Evolutionary conservation across 2,888 invertebrate genomes (phyloP).

Genomic region (Ichneumon xanthorius): DNA sequence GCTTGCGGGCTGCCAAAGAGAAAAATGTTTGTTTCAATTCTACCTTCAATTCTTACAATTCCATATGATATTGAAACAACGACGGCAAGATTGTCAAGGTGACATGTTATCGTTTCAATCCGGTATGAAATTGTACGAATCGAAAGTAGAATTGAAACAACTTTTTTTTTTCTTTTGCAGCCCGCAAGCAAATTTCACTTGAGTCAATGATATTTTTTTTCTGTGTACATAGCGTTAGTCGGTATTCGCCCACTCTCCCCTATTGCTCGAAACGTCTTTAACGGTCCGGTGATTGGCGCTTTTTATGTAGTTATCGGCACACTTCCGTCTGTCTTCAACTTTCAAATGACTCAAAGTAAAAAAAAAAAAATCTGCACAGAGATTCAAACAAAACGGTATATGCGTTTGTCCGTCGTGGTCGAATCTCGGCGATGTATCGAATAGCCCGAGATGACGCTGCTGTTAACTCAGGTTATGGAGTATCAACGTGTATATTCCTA

Average conservation of each 20-base stretch:
- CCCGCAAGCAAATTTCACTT: too few relatives aligned
- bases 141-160: too few relatives aligned
- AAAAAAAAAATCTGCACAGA: not conserved
- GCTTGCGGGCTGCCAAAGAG: too few relatives aligned
- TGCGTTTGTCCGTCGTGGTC: not conserved
- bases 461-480: constrained; percentile 35
- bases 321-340: not conserved
- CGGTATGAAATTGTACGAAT: too few relatives aligned
- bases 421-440: constrained; percentile 31
- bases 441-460: constrained; percentile 33
- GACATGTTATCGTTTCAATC: too few relatives aligned
- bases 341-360: not conserved
- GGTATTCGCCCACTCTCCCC: not conserved
- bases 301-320: not conserved
- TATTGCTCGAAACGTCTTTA: not conserved
- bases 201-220: too few relatives aligned
- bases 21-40: too few relatives aligned
- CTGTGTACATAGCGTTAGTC: too few relatives aligned
- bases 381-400: constrained; percentile 6
- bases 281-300: not conserved
- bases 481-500: constrained; percentile 36
- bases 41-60: too few relatives aligned
- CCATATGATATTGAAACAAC: too few relatives aligned
- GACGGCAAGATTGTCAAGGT: too few relatives aligned
- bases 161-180: too few relatives aligned